Conservation (phyloP, 1,140 invertebrate genomes). For the Dufourea novaeangliae region DNA sequence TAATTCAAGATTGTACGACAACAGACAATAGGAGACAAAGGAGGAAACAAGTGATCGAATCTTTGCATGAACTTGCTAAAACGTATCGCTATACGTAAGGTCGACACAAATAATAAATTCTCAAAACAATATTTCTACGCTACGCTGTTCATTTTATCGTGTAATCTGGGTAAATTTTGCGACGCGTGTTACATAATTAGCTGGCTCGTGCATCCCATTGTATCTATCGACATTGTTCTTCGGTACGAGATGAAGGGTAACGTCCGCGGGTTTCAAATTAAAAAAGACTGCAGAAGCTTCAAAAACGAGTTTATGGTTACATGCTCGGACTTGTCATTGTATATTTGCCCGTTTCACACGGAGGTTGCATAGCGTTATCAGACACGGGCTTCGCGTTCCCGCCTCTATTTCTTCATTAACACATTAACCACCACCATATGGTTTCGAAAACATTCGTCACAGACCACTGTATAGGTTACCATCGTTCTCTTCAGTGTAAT, state of each 20-base stretch:
- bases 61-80: too few relatives aligned
- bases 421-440: too few relatives aligned
- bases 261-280: slow-evolving; percentile 19
- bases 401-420: slow-evolving; percentile 28
- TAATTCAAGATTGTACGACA: too few relatives aligned
- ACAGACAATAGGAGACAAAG: too few relatives aligned
- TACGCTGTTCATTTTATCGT: neutral
- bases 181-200: neutral
- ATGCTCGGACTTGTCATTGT: neutral
- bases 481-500: too few relatives aligned
- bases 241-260: neutral
- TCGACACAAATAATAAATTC: too few relatives aligned
- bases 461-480: too few relatives aligned
- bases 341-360: slow-evolving; percentile 5
- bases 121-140: neutral
- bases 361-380: neutral
- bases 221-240: neutral
- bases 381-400: neutral
- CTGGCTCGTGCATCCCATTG: neutral
- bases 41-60: too few relatives aligned
- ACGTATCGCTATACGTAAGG: too few relatives aligned
- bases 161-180: neutral
- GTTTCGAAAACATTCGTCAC: too few relatives aligned
- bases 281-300: neutral
- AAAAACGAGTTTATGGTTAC: neutral